Evolutionary conservation across 1,140 invertebrate genomes (phyloP).

Genomic region (Diprion similis): DNA sequence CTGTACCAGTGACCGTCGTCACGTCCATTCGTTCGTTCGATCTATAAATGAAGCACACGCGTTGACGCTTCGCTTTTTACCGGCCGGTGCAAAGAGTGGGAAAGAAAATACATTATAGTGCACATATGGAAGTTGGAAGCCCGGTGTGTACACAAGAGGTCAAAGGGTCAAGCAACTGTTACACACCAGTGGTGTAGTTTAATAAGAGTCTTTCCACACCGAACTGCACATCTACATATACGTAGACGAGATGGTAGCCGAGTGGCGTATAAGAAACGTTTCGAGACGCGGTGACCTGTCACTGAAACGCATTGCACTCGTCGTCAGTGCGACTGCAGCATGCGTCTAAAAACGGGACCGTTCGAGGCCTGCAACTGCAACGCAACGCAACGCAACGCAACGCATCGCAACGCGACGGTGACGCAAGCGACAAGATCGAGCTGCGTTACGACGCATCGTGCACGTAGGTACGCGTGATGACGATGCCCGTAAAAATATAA

Average conservation of each 20-base stretch:
- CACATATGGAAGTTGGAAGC: neutral
- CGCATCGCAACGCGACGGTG: no score
- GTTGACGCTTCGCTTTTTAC: neutral
- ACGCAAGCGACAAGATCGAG: no score
- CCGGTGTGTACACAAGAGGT: neutral
- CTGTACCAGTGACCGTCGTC: neutral
- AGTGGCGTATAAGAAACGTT: neutral
- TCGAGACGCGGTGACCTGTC: neutral
- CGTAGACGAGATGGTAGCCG: no score
- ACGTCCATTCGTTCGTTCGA: neutral
- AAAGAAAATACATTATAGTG: neutral
- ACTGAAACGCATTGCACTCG: neutral
- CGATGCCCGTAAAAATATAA: no score
- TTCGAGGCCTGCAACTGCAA: no score
- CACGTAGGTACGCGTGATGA: no score
- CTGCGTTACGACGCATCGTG: no score
- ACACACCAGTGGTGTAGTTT: neutral
- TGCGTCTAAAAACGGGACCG: no score
- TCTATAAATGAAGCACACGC: neutral
- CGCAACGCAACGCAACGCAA: no score
- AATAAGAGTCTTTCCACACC: neutral
- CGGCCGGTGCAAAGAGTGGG: neutral
- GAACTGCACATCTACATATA: neutral
- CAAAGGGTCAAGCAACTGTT: conserved; percentile 5
- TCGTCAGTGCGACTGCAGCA: no score